Percentiles rank a stretch among this genome's conserved stretches.
These are phyloP conservation scores for Panopea generosa DNA, from an alignment of 2,888 invertebrate species.

Conservation along the genomic window DNA sequence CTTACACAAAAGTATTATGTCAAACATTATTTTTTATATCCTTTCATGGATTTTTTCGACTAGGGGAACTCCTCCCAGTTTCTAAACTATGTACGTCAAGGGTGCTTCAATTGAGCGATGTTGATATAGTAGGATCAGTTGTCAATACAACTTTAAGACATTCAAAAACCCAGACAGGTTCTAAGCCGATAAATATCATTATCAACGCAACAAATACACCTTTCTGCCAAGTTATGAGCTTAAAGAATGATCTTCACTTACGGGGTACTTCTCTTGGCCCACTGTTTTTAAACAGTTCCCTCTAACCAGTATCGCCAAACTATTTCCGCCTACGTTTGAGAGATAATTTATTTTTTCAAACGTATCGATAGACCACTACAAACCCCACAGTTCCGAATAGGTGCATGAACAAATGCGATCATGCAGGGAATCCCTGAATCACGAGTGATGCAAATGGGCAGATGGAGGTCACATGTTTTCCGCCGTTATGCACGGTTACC, in stretches of 20 bases:
- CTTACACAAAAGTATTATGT: not conserved
- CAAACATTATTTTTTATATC: not conserved
- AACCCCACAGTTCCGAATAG: slow-evolving; percentile 1
- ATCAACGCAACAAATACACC: not conserved
- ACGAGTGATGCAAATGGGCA: not conserved
- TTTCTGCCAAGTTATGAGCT: slow-evolving; percentile 12
- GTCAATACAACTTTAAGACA: not conserved
- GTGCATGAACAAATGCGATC: not conserved
- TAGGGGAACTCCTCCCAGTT: slow-evolving; percentile 17
- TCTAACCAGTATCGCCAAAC: not conserved
- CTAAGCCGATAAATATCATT: slow-evolving; percentile 8
- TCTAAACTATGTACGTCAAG: not conserved
- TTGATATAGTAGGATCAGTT: not conserved
- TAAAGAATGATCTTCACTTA: not conserved
- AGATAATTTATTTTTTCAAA: not conserved
- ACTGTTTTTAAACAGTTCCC: too few species aligned
- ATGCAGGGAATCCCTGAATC: too few species aligned
- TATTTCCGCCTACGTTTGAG: too few species aligned
- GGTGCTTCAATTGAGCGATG: slow-evolving; percentile 26
- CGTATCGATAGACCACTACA: not conserved
- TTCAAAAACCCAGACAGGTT: slow-evolving; percentile 16
- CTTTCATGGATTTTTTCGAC: slow-evolving; percentile 23
- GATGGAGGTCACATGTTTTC: not conserved
- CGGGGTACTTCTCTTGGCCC: not conserved
- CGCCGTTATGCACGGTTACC: not conserved